These are phyloP conservation scores for Melanotaenia maccullochi DNA, from an alignment of 2,797 vertebrate genomes.

Conservation along the genomic window DNA sequence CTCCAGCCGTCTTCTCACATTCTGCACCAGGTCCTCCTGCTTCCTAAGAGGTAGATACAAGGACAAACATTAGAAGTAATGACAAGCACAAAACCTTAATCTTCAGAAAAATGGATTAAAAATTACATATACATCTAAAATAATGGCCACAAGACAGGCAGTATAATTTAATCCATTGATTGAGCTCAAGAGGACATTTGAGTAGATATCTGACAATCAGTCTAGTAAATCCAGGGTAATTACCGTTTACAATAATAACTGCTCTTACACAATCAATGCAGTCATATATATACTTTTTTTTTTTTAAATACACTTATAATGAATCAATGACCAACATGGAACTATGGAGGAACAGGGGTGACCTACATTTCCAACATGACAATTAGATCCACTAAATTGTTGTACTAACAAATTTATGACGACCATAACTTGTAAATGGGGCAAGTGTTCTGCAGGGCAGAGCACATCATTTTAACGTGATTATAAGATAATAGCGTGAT, in stretches of 20 bases:
- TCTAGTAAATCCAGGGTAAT: not conserved
- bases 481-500: too few relatives aligned
- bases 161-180: not conserved
- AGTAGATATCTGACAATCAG: not conserved
- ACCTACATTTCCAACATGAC: not conserved
- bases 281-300: not conserved
- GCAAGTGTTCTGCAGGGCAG: not conserved
- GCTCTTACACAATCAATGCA: not conserved
- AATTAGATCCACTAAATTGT: not conserved
- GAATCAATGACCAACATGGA: not conserved
- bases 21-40: conserved; percentile 95
- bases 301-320: not conserved
- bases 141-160: not conserved
- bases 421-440: not conserved
- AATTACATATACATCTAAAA: not conserved
- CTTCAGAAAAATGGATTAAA: not conserved
- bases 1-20: conserved; percentile 93
- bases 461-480: not conserved
- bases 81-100: not conserved
- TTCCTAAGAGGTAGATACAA: conserved; percentile 82
- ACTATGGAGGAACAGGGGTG: not conserved
- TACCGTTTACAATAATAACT: not conserved
- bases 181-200: not conserved
- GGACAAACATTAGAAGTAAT: not conserved
- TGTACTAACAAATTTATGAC: not conserved